A percentile compares a stretch with the other conserved stretches of the same genome.
phyloP scores from a whole-genome alignment of 2,797 vertebrate species.

The Trachops cirrhosus region DNA sequence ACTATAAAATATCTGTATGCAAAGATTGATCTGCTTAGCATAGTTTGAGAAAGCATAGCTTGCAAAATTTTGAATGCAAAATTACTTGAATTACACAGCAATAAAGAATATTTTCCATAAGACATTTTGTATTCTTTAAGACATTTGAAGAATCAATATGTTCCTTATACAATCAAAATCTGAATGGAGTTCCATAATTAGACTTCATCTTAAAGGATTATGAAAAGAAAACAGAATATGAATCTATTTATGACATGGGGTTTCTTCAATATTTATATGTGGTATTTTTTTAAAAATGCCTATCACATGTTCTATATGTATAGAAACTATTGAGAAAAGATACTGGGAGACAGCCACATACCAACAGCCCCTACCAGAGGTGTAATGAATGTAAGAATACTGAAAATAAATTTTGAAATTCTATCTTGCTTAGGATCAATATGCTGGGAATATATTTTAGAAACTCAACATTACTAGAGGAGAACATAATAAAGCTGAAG shows the following conservation, averaged over 20 bases:
- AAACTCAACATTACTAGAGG: neutral
- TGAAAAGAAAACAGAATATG: neutral
- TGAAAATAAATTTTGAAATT: neutral
- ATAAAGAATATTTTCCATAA: neutral
- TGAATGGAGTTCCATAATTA: neutral
- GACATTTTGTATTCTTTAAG: neutral
- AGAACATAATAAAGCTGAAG: neutral
- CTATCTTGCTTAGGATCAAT: neutral
- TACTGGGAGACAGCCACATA: neutral
- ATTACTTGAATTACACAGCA: neutral
- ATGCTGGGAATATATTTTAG: neutral
- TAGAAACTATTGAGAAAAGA: slow-evolving; percentile 3
- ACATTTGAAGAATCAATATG: neutral
- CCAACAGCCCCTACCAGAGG: neutral
- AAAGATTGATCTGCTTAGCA: neutral
- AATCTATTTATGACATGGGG: neutral
- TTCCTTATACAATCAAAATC: neutral
- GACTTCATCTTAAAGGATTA: neutral
- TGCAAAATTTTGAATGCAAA: neutral
- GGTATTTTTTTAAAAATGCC: neutral
- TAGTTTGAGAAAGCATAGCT: neutral
- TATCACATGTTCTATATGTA: neutral
- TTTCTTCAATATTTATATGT: neutral
- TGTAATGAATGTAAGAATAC: neutral
- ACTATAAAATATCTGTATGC: neutral